Evolutionary conservation across 1,140 invertebrate genomes (phyloP).

Genomic region (Cepaea nemoralis): DNA sequence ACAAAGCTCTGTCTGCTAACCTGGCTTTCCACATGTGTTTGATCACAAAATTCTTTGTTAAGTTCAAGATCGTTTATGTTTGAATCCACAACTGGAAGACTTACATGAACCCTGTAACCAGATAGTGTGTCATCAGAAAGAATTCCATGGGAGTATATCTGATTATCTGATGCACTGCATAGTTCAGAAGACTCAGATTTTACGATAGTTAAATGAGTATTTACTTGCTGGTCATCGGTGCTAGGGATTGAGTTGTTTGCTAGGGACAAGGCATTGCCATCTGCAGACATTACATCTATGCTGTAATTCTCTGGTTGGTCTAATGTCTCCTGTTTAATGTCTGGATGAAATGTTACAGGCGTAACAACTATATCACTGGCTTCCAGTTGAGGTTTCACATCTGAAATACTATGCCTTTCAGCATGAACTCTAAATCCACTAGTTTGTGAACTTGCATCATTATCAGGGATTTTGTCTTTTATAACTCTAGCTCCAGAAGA

Average conservation of each 20-base stretch:
- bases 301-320: conserved; percentile 3
- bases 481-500: conserved; percentile 19
- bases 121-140: background rate
- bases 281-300: conserved; percentile 10
- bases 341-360: conserved; percentile 11
- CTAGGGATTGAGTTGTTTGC: background rate
- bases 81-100: background rate
- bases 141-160: background rate
- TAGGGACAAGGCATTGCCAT: conserved; percentile 16
- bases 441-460: background rate
- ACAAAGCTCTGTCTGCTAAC: background rate
- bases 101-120: background rate
- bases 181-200: background rate
- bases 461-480: background rate
- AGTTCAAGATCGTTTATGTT: background rate
- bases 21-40: background rate
- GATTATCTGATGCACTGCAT: background rate
- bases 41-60: background rate
- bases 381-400: background rate
- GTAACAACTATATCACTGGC: background rate
- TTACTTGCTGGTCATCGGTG: background rate
- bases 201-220: background rate
- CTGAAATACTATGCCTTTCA: background rate
- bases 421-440: background rate
- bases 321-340: conserved; percentile 9